A percentile compares a stretch with the other conserved stretches of the same genome.
These are phyloP conservation scores for Drosophila gaucha DNA, from an alignment of 2,888 invertebrate species.

Conservation along the genomic window DNA sequence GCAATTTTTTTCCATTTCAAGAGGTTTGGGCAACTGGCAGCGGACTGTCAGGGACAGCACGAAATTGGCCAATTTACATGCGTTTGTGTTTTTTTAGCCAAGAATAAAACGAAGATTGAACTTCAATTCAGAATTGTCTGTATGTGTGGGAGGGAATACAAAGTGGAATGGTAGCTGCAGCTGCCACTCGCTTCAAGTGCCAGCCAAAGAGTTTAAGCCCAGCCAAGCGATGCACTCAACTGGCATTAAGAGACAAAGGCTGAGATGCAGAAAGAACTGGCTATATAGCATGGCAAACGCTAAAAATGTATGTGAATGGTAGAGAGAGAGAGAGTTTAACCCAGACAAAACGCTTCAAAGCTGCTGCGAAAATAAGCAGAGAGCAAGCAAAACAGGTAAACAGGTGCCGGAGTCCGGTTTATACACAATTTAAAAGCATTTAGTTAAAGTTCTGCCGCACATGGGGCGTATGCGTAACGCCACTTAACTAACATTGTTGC, in stretches of 20 bases:
- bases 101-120: slow-evolving; percentile 59
- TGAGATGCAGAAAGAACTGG: slow-evolving; percentile 4
- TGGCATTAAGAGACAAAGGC: slow-evolving; percentile 62
- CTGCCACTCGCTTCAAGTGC: slow-evolving; percentile 51
- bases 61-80: slow-evolving; percentile 79
- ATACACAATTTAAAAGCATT: slow-evolving; percentile 57
- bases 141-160: slow-evolving; percentile 46
- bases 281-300: slow-evolving; percentile 1
- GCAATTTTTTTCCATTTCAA: slow-evolving; percentile 33
- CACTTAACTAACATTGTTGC: slow-evolving; percentile 50
- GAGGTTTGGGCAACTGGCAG: slow-evolving; percentile 16
- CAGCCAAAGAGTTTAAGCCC: slow-evolving; percentile 74
- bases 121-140: slow-evolving; percentile 56
- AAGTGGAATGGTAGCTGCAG: slow-evolving; percentile 45
- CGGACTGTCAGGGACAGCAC: slow-evolving; percentile 47
- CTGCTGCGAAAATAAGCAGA: slow-evolving; percentile 28
- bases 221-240: slow-evolving; percentile 71
- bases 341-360: slow-evolving; percentile 30
- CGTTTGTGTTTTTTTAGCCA: slow-evolving; percentile 62
- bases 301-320: too few relatives aligned
- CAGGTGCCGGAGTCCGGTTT: slow-evolving; percentile 39
- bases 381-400: neutral
- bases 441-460: slow-evolving; percentile 30
- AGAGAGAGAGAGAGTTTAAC: too few relatives aligned
- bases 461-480: slow-evolving; percentile 49